phyloP scores from a whole-genome alignment of 2,797 vertebrate species.

The Mus spretus region DNA sequence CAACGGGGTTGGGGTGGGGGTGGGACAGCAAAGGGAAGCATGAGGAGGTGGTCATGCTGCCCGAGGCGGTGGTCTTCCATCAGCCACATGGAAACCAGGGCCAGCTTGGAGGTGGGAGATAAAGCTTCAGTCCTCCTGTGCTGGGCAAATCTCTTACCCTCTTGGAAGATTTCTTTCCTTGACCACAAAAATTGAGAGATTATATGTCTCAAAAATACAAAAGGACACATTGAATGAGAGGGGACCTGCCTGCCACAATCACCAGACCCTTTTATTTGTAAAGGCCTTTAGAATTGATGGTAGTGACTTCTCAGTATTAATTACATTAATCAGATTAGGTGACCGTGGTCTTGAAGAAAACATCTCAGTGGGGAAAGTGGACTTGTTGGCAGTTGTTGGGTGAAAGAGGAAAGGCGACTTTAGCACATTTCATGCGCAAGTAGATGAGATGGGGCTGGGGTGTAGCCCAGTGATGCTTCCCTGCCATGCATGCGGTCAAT shows the following conservation, averaged over 20 bases:
- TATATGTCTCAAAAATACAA: slow-evolving; percentile 38
- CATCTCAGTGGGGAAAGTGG: neutral
- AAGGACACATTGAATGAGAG: slow-evolving; percentile 3
- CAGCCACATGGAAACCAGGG: fast-evolving
- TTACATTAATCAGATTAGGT: neutral
- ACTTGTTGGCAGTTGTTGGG: neutral
- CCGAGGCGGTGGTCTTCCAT: neutral
- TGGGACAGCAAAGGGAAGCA: neutral
- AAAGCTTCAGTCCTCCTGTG: no score
- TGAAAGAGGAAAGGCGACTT: neutral
- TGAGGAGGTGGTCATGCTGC: fast-evolving
- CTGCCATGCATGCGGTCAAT: neutral
- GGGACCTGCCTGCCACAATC: slow-evolving; percentile 23
- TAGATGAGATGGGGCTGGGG: neutral
- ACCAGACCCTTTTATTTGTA: neutral
- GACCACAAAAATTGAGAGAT: neutral
- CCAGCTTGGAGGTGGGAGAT: neutral
- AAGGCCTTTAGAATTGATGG: neutral
- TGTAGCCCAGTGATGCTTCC: neutral
- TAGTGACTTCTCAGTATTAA: slow-evolving; percentile 17
- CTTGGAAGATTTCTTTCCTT: no score
- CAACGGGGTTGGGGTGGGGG: neutral
- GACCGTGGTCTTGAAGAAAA: neutral
- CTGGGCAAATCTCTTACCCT: no score
- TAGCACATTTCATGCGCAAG: neutral